phyloP scores from a whole-genome alignment of 2,113 vertebrate genomes.

The Turdus rufiventris region DNA sequence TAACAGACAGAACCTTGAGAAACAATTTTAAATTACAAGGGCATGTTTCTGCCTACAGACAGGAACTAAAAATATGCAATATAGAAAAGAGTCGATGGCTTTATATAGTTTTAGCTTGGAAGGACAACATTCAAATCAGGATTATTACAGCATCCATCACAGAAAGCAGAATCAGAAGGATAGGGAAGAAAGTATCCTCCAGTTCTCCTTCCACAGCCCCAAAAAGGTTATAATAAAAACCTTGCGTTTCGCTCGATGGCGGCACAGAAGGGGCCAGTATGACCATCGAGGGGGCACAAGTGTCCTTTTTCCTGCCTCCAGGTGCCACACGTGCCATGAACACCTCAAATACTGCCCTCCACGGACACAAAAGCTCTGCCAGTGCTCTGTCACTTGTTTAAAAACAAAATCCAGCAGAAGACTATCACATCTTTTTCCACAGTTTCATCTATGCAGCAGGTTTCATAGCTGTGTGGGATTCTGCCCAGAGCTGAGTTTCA shows the following conservation, averaged over 20 bases:
- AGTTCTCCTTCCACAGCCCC: neutral
- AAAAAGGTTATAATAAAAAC: too few species aligned
- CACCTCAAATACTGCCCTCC: neutral
- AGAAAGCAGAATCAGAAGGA: neutral
- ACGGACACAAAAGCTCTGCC: neutral
- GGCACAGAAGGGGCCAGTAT: rapidly evolving
- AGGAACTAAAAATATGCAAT: neutral
- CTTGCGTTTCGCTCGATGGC: rapidly evolving
- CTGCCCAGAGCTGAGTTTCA: neutral
- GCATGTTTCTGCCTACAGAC: neutral
- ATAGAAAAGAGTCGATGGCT: neutral
- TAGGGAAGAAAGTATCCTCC: neutral
- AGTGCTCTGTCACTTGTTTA: rapidly evolving
- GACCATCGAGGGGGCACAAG: rapidly evolving
- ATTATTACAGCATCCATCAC: neutral
- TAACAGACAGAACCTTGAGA: neutral
- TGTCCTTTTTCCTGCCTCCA: neutral
- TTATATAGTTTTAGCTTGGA: neutral
- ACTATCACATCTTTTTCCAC: neutral
- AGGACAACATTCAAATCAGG: neutral
- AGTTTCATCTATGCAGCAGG: neutral
- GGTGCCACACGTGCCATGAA: too few species aligned
- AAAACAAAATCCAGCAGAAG: neutral
- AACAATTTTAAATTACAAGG: neutral
- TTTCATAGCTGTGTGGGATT: neutral